Base-by-base conservation (phyloP, 2,797 vertebrate species). In the Pangasius macronema region DNA sequence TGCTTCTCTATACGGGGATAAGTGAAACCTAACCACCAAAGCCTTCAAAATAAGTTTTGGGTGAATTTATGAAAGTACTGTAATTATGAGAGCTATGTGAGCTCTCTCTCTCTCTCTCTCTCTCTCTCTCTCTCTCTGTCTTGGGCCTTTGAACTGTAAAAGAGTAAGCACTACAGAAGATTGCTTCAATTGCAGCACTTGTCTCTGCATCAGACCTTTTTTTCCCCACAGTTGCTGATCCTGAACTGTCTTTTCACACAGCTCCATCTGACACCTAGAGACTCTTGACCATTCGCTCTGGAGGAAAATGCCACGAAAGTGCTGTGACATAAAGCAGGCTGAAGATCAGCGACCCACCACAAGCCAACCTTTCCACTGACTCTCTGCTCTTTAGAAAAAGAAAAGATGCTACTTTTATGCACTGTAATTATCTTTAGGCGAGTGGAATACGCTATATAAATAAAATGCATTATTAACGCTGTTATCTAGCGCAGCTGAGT, bases 101-200 rank as follows among this genome's bases (percentile, higher is more conserved):
- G 39, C 3, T 5, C 8, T 27, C 73, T 76, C 13, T 3, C 2
- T 77, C 30, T 65, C 27, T 76, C 55, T 33, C 39, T 33, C 36
- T 75, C 22, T 55, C 22, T 73, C 24, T 70, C 51, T 70, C 16
- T 49, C 33, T 68, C 18, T 63, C 68, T 18, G 13, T 46, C 39
- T 63, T 42, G 5, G 10, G 6, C 42, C n/a, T 57, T 46, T 68
- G 5, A 77, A 67, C 59, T 76, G 5, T 24, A 82, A 72, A 82
- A 42, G 11, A 80, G 8, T 3, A 57, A 68, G 81, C 49, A 36
- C 83, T 85, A 79, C 27, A 89, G 85, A 72, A 82, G 77, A 89
- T 27, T 80, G 77, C 55, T 87, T 85, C 55, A 84, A 85, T 82
- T 73, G 82, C 86, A 86, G 53, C 79, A 87, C 86, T 89, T 59